Evolutionary conservation across 2,797 vertebrate species (phyloP).

Genomic region (Chloroceryle inda): DNA sequence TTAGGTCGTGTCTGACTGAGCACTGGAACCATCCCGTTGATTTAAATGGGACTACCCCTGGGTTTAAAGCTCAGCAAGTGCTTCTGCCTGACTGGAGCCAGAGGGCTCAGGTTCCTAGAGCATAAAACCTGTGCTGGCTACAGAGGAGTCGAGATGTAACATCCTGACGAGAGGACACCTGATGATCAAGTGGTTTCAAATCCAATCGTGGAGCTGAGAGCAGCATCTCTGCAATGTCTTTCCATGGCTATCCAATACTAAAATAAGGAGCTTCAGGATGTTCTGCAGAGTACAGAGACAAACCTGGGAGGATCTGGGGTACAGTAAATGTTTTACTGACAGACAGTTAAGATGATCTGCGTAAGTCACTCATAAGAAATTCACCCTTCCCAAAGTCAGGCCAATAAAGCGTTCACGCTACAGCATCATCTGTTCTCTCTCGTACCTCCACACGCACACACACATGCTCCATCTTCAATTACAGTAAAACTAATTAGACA

Average conservation of each 20-base stretch:
- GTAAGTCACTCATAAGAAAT: neutral
- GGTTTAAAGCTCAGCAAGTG: slow-evolving; percentile 20
- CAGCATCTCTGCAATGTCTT: neutral
- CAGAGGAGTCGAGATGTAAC: neutral
- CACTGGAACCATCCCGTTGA: neutral
- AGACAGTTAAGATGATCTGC: neutral
- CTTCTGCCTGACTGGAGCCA: neutral
- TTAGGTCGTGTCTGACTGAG: neutral
- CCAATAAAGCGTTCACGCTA: slow-evolving; percentile 23
- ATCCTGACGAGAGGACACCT: neutral
- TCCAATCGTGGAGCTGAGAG: neutral
- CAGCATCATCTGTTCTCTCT: neutral
- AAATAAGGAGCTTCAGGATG: neutral
- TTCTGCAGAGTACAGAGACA: neutral
- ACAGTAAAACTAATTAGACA: slow-evolving; percentile 67
- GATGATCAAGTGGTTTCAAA: slow-evolving; percentile 17
- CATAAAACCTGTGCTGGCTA: neutral
- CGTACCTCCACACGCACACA: neutral
- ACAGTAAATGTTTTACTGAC: neutral
- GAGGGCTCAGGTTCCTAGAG: slow-evolving; percentile 4
- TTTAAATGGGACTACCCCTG: neutral
- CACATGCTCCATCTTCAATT: slow-evolving; percentile 21
- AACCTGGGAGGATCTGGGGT: neutral
- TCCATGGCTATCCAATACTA: neutral
- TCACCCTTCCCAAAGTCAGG: neutral